These are phyloP conservation scores for Cancer borealis DNA, from an alignment of 2,888 invertebrate genomes.

Conservation along the genomic window DNA sequence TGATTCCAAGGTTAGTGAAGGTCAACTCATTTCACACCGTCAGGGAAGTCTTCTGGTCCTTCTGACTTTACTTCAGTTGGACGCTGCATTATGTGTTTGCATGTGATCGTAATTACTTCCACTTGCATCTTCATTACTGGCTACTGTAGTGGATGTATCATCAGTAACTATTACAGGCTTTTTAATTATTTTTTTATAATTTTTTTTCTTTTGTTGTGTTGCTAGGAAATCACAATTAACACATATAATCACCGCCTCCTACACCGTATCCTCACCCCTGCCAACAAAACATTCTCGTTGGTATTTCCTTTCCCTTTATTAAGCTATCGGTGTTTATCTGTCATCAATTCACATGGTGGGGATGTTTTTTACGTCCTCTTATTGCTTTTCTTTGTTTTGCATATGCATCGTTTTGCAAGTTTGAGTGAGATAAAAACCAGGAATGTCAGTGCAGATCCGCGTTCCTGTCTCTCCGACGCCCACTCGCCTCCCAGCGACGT, in stretches of 20 bases:
- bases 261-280: background rate
- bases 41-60: background rate
- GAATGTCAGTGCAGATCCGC: background rate
- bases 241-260: background rate
- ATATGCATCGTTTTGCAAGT: background rate
- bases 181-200: background rate
- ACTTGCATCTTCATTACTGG: background rate
- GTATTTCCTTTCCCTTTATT: background rate
- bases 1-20: no score
- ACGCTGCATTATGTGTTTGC: background rate
- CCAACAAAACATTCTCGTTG: background rate
- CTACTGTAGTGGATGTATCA: background rate
- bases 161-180: background rate
- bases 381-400: background rate
- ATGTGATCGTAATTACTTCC: background rate
- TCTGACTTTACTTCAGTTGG: background rate
- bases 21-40: background rate
- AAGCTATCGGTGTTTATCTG: background rate
- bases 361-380: background rate
- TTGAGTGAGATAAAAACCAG: background rate
- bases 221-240: background rate
- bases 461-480: background rate
- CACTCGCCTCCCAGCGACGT: background rate
- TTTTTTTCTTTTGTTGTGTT: background rate
- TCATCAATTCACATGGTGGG: background rate